These are phyloP conservation scores for Solea senegalensis DNA, from an alignment of 2,113 vertebrate species.

Conservation along the genomic window DNA sequence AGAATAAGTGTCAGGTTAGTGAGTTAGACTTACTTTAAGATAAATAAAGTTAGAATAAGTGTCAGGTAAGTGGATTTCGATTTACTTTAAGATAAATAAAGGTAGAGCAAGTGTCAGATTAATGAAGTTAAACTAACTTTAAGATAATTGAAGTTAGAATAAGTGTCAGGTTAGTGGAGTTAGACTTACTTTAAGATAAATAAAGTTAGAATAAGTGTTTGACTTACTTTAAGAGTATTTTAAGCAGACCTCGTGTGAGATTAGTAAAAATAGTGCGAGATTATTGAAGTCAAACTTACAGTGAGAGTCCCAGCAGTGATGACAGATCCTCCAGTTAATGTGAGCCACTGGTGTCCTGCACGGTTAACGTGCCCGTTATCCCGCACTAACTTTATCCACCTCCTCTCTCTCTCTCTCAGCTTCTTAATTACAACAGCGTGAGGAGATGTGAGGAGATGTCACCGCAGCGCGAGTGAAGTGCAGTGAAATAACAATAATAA, in stretches of 20 bases:
- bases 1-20: too few species aligned
- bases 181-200: slow-evolving; percentile 52
- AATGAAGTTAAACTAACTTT: too few species aligned
- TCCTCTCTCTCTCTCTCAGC: neutral
- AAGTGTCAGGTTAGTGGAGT: too few species aligned
- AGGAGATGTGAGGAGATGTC: slow-evolving; percentile 1
- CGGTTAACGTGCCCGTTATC: slow-evolving; percentile 34
- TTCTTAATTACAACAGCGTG: neutral
- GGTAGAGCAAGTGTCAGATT: neutral
- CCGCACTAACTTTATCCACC: neutral
- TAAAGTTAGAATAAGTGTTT: neutral
- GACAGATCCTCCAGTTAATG: slow-evolving; percentile 21
- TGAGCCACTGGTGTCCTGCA: neutral
- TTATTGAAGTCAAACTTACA: too few species aligned
- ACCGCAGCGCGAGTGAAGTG: neutral
- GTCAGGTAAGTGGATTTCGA: too few species aligned
- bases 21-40: too few species aligned
- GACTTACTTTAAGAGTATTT: slow-evolving; percentile 45
- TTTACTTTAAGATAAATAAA: too few species aligned
- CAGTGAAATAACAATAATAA: neutral
- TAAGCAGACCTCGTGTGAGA: too few species aligned
- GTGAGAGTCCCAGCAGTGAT: slow-evolving; percentile 14
- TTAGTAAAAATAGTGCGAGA: too few species aligned
- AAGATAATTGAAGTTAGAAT: slow-evolving; percentile 6
- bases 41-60: too few species aligned